Percentiles rank a stretch among this genome's conserved stretches.
Conservation (phyloP, 2,113 vertebrate genomes). For the Panurus biarmicus region DNA sequence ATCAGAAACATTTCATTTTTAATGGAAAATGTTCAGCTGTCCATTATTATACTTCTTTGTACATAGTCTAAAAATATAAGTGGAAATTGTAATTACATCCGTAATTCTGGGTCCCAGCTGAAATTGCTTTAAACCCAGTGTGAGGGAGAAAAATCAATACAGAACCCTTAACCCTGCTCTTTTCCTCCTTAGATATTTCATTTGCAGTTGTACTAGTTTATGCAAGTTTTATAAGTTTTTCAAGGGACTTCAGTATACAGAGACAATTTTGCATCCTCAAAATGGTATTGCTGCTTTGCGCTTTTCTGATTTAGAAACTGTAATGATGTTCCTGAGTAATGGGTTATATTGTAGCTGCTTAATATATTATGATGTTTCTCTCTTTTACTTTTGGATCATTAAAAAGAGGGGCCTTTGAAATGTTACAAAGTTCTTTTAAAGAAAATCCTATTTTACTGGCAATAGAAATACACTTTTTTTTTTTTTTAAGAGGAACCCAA, state of each 20-base stretch:
- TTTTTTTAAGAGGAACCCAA: not conserved
- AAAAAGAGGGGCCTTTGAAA: not conserved
- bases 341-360: not conserved
- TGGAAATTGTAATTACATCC: conserved; percentile 47
- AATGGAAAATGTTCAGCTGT: conserved; percentile 49
- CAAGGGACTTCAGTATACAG: not conserved
- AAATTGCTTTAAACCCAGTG: conserved; percentile 44
- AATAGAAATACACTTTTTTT: not conserved
- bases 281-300: not conserved
- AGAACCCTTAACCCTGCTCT: conserved; percentile 1
- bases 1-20: conserved; percentile 22
- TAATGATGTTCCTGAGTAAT: not conserved
- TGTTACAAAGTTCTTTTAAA: not conserved
- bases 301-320: not conserved
- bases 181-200: not conserved
- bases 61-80: conserved; percentile 47
- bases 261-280: not conserved
- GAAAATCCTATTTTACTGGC: not conserved
- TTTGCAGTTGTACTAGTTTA: not conserved
- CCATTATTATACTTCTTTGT: conserved; percentile 50
- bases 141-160: not conserved
- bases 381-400: not conserved
- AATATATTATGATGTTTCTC: not conserved
- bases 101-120: conserved; percentile 36
- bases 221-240: not conserved